Conservation (phyloP, 2,888 invertebrate genomes). For the Zygaena filipendulae region DNA sequence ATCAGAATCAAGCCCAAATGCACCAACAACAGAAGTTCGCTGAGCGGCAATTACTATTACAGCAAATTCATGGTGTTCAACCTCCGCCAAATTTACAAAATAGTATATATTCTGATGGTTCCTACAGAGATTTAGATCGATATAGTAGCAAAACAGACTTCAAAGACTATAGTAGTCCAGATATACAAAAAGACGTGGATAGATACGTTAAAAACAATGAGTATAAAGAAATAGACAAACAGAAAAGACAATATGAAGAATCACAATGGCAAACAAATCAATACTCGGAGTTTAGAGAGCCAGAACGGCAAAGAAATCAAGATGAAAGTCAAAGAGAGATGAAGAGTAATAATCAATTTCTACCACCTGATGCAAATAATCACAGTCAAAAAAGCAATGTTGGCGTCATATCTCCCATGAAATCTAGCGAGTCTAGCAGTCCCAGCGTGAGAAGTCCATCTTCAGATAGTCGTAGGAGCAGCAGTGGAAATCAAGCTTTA, state of each 20-base stretch:
- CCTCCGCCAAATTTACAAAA: constrained; percentile 60
- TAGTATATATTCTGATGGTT: constrained; percentile 57
- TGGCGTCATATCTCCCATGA: constrained; percentile 48
- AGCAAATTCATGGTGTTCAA: constrained; percentile 69
- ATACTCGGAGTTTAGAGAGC: constrained; percentile 38
- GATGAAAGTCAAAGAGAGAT: constrained; percentile 30
- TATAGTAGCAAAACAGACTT: constrained; percentile 58
- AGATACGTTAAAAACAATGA: constrained; percentile 49
- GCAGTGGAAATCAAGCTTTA: constrained; percentile 71
- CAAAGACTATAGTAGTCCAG: constrained; percentile 46
- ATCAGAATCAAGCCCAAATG: constrained; percentile 72
- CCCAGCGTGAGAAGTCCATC: constrained; percentile 61
- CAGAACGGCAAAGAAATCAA: constrained; percentile 38
- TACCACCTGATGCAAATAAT: constrained; percentile 39
- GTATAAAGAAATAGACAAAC: constrained; percentile 45
- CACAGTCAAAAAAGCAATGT: constrained; percentile 37
- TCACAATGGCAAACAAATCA: constrained; percentile 50
- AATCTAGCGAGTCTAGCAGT: constrained; percentile 56
- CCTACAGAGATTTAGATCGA: constrained; percentile 54
- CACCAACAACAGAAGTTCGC: constrained; percentile 74
- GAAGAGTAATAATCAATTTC: constrained; percentile 40
- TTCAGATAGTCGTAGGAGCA: constrained; percentile 58
- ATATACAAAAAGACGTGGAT: constrained; percentile 49
- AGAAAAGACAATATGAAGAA: constrained; percentile 45
- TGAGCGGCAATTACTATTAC: constrained; percentile 69